Evolutionary conservation across 2,113 vertebrate genomes (phyloP).

Genomic region (Bos taurus): ARS-UCD2.0 NC_037329.1:117328001-117328500

Average conservation of each 20-base stretch:
- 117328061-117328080: not conserved
- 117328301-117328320: not conserved
- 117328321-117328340: not conserved
- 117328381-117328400: not conserved
- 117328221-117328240: not conserved
- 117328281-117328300: not conserved
- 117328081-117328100: not conserved
- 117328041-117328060: not conserved
- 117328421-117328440: not conserved
- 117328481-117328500: not conserved
- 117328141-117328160: not conserved
- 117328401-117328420: not conserved
- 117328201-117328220: not conserved
- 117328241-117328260: not conserved
- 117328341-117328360: not conserved
- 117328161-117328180: not conserved
- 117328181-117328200: not conserved
- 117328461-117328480: not conserved
- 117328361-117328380: not conserved
- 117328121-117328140: not conserved
- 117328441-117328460: not conserved
- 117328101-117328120: not conserved
- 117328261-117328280: not conserved
- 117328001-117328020: accelerated
- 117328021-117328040: not conserved